phyloP scores from a whole-genome alignment of 2,888 invertebrate genomes.

The Drosophila multiciliata region DNA sequence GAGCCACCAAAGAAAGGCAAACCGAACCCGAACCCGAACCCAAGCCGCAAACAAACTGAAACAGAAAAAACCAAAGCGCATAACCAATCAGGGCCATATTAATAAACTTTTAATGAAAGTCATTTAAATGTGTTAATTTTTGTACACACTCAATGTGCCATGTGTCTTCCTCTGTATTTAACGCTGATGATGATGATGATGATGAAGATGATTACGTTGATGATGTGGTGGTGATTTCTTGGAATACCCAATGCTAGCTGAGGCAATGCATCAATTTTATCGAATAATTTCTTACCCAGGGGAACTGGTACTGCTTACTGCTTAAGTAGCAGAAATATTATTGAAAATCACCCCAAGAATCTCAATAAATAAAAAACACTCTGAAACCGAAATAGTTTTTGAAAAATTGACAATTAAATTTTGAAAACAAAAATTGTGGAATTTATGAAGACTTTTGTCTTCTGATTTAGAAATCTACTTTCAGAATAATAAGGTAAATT shows the following conservation, averaged over 20 bases:
- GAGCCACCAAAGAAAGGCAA: constrained; percentile 26
- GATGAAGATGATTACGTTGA: constrained; percentile 1
- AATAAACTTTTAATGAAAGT: constrained; percentile 80
- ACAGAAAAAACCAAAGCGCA: constrained; percentile 47
- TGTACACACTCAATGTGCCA: constrained; percentile 37
- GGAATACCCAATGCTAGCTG: constrained; percentile 32
- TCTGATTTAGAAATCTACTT: background rate
- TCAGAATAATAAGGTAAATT: too few relatives aligned
- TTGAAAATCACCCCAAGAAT: too few relatives aligned
- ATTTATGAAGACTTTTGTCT: background rate
- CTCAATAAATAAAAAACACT: too few relatives aligned
- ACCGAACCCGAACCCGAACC: constrained; percentile 6
- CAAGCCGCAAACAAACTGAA: background rate
- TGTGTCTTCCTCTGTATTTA: constrained; percentile 18
- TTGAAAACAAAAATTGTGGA: too few relatives aligned
- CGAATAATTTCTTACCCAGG: background rate
- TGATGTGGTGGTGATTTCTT: constrained; percentile 49
- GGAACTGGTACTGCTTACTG: background rate
- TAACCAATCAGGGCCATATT: constrained; percentile 82
- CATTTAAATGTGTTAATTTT: constrained; percentile 79
- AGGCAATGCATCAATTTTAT: background rate
- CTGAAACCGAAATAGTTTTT: background rate
- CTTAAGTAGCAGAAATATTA: background rate
- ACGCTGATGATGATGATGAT: constrained; percentile 7
- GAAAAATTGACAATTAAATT: background rate